phyloP scores from a whole-genome alignment of 2,797 vertebrate species.

The Halcyon leucocephala region DNA sequence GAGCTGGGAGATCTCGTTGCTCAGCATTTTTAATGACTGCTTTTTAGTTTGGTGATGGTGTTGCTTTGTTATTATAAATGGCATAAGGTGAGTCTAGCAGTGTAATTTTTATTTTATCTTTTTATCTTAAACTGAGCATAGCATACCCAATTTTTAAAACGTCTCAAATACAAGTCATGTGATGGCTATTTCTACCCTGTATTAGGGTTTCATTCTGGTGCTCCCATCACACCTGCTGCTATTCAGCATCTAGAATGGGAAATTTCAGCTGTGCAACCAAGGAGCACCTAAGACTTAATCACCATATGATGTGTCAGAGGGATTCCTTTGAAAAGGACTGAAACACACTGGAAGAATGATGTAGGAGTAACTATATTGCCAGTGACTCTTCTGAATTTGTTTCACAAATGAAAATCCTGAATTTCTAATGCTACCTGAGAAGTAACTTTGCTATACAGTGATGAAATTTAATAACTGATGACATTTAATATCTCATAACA shows the following conservation, averaged over 20 bases:
- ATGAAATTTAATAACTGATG: neutral
- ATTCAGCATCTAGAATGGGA: neutral
- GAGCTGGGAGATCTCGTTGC: neutral
- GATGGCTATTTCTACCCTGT: neutral
- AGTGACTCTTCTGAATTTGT: neutral
- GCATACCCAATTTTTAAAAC: neutral
- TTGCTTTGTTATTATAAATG: neutral
- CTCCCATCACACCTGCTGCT: neutral
- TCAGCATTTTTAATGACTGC: neutral
- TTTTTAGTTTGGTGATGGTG: neutral
- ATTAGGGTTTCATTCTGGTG: neutral
- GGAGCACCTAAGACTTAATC: neutral
- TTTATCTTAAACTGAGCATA: neutral
- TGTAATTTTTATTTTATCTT: neutral
- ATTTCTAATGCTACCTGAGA: neutral
- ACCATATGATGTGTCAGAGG: neutral
- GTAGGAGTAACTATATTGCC: neutral
- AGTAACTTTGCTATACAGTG: neutral
- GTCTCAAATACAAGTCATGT: neutral
- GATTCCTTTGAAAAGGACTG: neutral
- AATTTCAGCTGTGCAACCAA: neutral
- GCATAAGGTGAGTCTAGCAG: neutral
- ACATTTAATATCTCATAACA: neutral
- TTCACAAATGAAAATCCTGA: neutral
- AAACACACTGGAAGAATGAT: neutral